Conservation (phyloP, 92 coral and sea anemone species). For the Actinostola sp. region DNA sequence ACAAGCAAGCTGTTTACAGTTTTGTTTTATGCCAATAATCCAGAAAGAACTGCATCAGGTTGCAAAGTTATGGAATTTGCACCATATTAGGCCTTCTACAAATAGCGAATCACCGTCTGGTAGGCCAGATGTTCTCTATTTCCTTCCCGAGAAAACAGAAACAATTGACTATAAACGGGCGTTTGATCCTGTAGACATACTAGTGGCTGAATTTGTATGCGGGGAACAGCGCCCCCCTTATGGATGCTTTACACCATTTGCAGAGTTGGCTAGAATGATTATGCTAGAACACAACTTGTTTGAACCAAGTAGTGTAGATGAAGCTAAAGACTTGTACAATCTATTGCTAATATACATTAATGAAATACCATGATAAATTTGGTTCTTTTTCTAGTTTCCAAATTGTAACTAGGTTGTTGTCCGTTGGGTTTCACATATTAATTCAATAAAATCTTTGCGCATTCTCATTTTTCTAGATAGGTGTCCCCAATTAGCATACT, state of each 20-base stretch:
- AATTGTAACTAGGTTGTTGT: too few relatives aligned
- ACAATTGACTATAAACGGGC: slow-evolving; percentile 34
- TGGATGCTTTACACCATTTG: slow-evolving; percentile 4
- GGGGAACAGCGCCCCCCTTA: slow-evolving; percentile 11
- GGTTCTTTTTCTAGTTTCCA: too few relatives aligned
- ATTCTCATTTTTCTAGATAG: too few relatives aligned
- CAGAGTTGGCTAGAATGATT: slow-evolving; percentile 30
- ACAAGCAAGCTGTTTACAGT: slow-evolving; percentile 40
- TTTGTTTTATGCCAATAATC: slow-evolving; percentile 36
- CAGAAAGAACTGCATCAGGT: slow-evolving; percentile 17
- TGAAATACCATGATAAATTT: too few relatives aligned
- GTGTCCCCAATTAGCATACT: too few relatives aligned
- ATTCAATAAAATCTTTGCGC: too few relatives aligned
- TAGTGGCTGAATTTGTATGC: slow-evolving; percentile 36
- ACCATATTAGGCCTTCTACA: slow-evolving; percentile 46
- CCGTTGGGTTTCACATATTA: too few relatives aligned
- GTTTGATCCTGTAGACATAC: slow-evolving; percentile 25
- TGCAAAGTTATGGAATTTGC: slow-evolving; percentile 45
- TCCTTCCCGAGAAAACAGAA: slow-evolving; percentile 34
- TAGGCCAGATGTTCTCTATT: slow-evolving; percentile 53
- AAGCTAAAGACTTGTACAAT: slow-evolving; percentile 23
- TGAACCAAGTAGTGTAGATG: slow-evolving; percentile 15
- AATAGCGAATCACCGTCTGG: slow-evolving; percentile 53
- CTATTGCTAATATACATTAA: slow-evolving; percentile 10
- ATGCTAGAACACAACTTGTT: slow-evolving; percentile 35